Base-by-base conservation (phyloP, 2,113 vertebrate genomes). In the Lynx canadensis region DNA sequence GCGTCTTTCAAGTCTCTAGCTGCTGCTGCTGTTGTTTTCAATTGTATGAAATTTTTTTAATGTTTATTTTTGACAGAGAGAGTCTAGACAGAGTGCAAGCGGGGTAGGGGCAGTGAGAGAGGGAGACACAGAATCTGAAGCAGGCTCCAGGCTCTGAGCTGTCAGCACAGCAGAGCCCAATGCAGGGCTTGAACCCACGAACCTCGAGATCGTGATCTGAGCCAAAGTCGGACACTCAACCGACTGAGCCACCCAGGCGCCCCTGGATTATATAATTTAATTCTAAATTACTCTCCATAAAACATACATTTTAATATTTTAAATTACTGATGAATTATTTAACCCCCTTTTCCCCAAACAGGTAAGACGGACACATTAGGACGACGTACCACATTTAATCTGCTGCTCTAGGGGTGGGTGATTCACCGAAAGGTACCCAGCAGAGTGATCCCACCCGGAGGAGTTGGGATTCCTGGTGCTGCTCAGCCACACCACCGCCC, bases 371-470 rank as follows among this genome's bases (percentile, higher is more conserved):
- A 86, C 29, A n/a, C 23, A 57, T 1, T 21, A 48, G 14, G 7
- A 68, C 60, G 83, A 90, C 0, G 8, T 0, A 5, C 27, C 5
- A 1, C 0, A 3, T 36, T 89, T 38, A 52, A 25, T 23, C 41
- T 57, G 11, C 4, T 12, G 63, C n/a, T 18, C 14, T 16, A 7
- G 8, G 19, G 12, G 13, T 41, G 48, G 25, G 21, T 15, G 48
- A 81, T 1, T 31, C 15, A 36, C n/a, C 45, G 13, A 3, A 29
- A 85, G 66, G 36, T 4, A 15, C 60, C 57, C 86, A 13, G 63
- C 29, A 23, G 36, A 19, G 57, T 1, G 4, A 3, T 25, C 27
- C 36, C 16, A 18, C 25, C 1, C 89, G 74, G 1, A 36, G 82
- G 82, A 60, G 50, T 11, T 12, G 5, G 57, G 36, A 16, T 3